Percentiles rank a stretch among this genome's conserved stretches.
These are phyloP conservation scores for Hemiprocne comata DNA, from an alignment of 2,113 vertebrate genomes.

Conservation along the genomic window DNA sequence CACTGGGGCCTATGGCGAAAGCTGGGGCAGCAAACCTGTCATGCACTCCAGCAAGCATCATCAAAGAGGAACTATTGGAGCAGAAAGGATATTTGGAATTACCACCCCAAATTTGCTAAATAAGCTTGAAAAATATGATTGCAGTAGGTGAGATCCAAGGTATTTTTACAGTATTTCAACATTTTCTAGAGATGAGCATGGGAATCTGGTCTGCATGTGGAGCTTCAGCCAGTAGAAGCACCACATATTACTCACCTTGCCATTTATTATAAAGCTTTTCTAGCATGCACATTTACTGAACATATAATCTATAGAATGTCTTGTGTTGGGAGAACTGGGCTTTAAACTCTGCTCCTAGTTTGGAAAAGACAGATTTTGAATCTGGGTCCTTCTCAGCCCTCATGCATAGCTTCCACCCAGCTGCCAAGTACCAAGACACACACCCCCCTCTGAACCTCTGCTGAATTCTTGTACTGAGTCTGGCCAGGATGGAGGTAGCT, in stretches of 20 bases:
- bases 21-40: not conserved
- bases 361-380: not conserved
- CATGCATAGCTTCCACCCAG: not conserved
- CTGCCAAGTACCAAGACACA: not conserved
- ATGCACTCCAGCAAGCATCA: not conserved
- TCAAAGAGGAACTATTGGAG: not conserved
- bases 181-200: no score
- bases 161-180: no score
- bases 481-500: not conserved
- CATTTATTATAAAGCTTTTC: not conserved
- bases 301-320: not conserved
- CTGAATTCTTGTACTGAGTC: not conserved
- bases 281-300: not conserved
- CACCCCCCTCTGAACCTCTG: fast-evolving
- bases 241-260: fast-evolving
- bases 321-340: not conserved
- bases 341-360: not conserved
- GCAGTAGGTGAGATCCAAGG: no score
- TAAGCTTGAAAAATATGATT: no score
- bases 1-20: not conserved
- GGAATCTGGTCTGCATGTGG: no score
- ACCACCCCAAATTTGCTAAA: no score
- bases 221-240: no score
- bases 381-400: not conserved
- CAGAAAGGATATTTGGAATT: no score